A percentile compares a stretch with the other conserved stretches of the same genome.
Evolutionary conservation across 23 tunicate species (phyloP).

Genomic region (Phallusia fumigata): DNA sequence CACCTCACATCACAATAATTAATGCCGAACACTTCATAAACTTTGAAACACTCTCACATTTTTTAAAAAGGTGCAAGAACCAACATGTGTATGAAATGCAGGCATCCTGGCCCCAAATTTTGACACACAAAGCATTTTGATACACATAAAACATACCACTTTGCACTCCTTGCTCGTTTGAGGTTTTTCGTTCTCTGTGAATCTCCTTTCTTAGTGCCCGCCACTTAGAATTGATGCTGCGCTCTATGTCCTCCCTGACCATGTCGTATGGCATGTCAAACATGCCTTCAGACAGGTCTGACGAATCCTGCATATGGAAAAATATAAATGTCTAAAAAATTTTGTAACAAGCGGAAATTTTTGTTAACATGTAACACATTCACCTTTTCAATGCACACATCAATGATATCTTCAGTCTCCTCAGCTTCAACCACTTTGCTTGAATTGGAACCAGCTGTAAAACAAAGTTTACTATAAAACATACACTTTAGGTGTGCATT

Average conservation of each 20-base stretch:
- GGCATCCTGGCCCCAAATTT: no score
- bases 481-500: not conserved
- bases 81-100: no score
- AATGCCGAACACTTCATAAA: no score
- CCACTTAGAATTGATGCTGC: slow-evolving; percentile 66
- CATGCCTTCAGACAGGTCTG: slow-evolving; percentile 58
- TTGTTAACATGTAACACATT: no score
- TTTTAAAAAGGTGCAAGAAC: no score
- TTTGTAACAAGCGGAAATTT: no score
- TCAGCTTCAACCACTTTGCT: not conserved
- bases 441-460: not conserved
- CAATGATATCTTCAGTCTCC: not conserved
- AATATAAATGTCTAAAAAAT: not conserved
- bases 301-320: not conserved
- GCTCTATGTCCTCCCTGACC: slow-evolving; percentile 87
- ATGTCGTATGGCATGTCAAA: slow-evolving; percentile 92
- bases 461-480: not conserved
- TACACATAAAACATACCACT: slow-evolving; percentile 14
- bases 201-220: slow-evolving; percentile 61
- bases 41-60: no score
- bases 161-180: not conserved
- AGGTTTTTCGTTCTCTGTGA: slow-evolving; percentile 12
- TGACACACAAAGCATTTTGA: no score
- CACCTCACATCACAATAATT: no score
- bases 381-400: not conserved